Evolutionary conservation across 1,140 invertebrate genomes (phyloP).

Genomic region (Drosophila albomicans): DNA sequence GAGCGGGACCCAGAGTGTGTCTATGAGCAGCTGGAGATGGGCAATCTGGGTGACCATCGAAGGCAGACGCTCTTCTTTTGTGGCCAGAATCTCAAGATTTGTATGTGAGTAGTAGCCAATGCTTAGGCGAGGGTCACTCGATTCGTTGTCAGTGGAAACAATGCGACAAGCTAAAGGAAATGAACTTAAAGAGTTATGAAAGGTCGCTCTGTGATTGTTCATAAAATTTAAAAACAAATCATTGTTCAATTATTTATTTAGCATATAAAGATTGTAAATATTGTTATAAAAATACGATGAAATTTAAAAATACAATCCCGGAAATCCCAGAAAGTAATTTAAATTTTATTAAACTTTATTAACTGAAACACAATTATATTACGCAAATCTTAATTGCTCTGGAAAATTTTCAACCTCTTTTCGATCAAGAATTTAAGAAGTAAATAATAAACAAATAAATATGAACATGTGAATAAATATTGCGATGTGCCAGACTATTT

Average conservation of each 20-base stretch:
- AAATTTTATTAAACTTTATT: too few species aligned
- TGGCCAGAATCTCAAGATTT: constrained; percentile 90
- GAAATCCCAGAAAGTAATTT: too few species aligned
- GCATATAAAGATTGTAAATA: too few species aligned
- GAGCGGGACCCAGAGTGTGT: constrained; percentile 93
- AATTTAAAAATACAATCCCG: too few species aligned
- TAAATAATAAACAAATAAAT: neutral
- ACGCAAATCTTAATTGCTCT: too few species aligned
- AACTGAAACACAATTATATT: too few species aligned
- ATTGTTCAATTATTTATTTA: too few species aligned
- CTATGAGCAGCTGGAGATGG: constrained; percentile 91
- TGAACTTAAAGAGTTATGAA: too few species aligned
- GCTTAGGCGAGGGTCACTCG: constrained; percentile 9
- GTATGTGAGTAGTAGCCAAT: constrained; percentile 89
- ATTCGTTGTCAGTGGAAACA: neutral
- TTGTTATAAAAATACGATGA: too few species aligned
- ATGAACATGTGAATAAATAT: neutral
- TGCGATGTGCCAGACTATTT: neutral
- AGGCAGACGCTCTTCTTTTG: constrained; percentile 94
- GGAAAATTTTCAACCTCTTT: too few species aligned
- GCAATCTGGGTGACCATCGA: constrained; percentile 93
- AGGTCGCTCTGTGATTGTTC: too few species aligned
- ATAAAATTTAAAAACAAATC: too few species aligned
- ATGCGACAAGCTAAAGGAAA: neutral
- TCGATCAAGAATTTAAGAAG: neutral